Conservation (phyloP, 1,140 invertebrate species). For the Zaprionus davidi region DNA sequence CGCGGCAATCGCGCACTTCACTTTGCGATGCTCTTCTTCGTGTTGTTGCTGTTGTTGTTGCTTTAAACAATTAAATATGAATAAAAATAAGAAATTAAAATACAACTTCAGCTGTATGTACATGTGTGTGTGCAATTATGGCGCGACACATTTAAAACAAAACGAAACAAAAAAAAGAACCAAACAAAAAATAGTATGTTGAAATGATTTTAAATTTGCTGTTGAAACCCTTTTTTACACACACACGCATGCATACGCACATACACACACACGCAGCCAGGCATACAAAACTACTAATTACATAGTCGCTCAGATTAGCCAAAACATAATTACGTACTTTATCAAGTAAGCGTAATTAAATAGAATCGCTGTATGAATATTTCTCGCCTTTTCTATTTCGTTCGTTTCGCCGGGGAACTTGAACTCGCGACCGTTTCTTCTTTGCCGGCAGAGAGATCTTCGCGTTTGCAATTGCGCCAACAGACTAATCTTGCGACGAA, state of each 20-base stretch:
- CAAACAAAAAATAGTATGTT: slow-evolving; percentile 21
- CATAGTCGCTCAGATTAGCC: slow-evolving; percentile 34
- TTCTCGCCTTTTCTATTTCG: slow-evolving; percentile 15
- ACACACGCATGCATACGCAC: neutral
- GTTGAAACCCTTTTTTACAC: slow-evolving; percentile 14
- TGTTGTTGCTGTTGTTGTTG: slow-evolving; percentile 20
- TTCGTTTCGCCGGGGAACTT: slow-evolving; percentile 39
- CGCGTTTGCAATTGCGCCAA: slow-evolving; percentile 48
- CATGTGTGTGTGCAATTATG: slow-evolving; percentile 36
- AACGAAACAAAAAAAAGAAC: slow-evolving; percentile 21
- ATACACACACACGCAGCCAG: slow-evolving; percentile 4
- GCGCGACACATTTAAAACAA: slow-evolving; percentile 55
- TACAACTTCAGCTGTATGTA: neutral
- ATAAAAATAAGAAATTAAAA: slow-evolving; percentile 48
- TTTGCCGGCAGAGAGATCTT: slow-evolving; percentile 30
- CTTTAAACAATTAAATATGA: slow-evolving; percentile 66
- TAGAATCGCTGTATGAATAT: slow-evolving; percentile 14
- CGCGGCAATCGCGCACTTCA: slow-evolving; percentile 47
- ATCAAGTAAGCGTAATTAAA: slow-evolving; percentile 38
- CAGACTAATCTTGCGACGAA: slow-evolving; percentile 32
- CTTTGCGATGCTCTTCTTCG: slow-evolving; percentile 22
- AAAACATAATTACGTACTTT: slow-evolving; percentile 38
- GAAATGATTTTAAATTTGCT: slow-evolving; percentile 16
- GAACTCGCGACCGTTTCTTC: slow-evolving; percentile 45
- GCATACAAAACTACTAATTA: slow-evolving; percentile 30